Evolutionary conservation across 2,113 vertebrate species (phyloP).

Genomic region (Pionites leucogaster): DNA sequence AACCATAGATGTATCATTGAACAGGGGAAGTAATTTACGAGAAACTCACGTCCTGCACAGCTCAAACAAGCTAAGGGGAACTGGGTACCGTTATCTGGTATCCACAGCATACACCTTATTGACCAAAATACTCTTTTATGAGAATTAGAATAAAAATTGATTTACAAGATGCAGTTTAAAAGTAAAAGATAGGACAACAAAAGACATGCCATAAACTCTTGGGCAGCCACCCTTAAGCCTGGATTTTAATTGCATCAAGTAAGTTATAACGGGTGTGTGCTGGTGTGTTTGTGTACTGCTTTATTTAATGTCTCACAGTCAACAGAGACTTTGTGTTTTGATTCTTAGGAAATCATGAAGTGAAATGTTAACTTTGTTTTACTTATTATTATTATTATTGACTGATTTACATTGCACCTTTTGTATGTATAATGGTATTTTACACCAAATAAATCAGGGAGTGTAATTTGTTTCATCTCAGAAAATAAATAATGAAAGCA

Average conservation of each 20-base stretch:
- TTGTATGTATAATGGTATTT: not conserved
- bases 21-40: constrained; percentile 30
- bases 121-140: not conserved
- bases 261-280: not conserved
- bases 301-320: constrained; percentile 4
- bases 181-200: constrained; percentile 19
- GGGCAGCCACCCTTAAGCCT: not conserved
- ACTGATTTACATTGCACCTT: constrained; percentile 31
- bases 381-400: constrained; percentile 13
- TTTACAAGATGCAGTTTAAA: constrained; percentile 35
- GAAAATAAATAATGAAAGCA: constrained; percentile 31
- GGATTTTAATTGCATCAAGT: constrained; percentile 10
- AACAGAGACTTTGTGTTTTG: not conserved
- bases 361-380: not conserved
- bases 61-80: not conserved
- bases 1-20: constrained; percentile 16
- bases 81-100: not conserved
- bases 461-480: not conserved
- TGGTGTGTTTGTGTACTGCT: not conserved
- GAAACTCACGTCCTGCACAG: not conserved
- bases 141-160: constrained; percentile 47
- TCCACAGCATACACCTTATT: not conserved
- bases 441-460: constrained; percentile 46
- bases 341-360: constrained; percentile 4
- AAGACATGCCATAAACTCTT: not conserved